phyloP scores from a whole-genome alignment of 35 echinoderm and acorn worm species.

The Heliocidaris tuberculata region DNA sequence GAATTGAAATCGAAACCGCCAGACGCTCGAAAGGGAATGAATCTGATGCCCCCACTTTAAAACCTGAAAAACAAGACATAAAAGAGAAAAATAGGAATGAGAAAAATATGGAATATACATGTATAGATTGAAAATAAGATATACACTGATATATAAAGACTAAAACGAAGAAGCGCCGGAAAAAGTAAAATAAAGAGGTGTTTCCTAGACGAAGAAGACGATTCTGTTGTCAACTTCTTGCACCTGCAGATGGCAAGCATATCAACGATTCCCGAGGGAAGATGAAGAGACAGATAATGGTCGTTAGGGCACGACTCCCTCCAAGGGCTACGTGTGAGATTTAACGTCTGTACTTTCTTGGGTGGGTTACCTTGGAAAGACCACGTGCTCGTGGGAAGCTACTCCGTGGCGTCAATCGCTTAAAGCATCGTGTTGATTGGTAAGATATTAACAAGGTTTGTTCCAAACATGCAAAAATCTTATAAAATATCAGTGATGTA shows the following conservation, averaged over 20 bases:
- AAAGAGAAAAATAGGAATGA: neutral
- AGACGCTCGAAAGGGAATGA: neutral
- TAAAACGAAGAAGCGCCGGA: neutral
- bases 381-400: too few species aligned
- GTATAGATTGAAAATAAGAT: neutral
- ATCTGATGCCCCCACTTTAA: neutral
- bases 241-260: neutral
- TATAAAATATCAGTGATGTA: too few species aligned
- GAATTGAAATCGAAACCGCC: neutral
- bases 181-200: neutral
- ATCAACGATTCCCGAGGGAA: neutral
- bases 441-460: too few species aligned
- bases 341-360: neutral
- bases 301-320: neutral
- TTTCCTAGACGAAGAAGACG: neutral
- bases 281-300: slow-evolving; percentile 2
- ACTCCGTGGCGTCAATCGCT: too few species aligned
- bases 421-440: too few species aligned
- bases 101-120: neutral
- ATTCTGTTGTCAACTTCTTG: neutral
- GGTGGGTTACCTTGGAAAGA: neutral
- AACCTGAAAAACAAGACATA: neutral
- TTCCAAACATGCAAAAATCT: too few species aligned
- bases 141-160: neutral
- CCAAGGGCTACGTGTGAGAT: neutral